These are phyloP conservation scores for Pantelozetes paolii DNA, from an alignment of 2,888 invertebrate species.

Conservation along the genomic window DNA sequence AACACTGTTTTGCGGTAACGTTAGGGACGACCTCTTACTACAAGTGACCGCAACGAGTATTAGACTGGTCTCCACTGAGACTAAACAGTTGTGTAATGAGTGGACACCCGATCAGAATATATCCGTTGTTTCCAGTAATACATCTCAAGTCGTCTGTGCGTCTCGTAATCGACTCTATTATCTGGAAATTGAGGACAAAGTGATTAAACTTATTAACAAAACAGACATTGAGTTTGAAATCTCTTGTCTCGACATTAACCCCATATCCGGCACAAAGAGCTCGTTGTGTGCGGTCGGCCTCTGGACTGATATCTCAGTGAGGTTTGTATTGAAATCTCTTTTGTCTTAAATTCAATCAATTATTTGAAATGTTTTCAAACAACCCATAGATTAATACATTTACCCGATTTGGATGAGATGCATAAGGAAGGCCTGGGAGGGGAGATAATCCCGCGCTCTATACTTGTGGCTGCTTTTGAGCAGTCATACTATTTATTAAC, in stretches of 20 bases:
- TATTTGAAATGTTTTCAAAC: too few species aligned
- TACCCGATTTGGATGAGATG: conserved; percentile 74
- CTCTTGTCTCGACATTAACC: conserved; percentile 90
- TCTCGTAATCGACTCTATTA: conserved; percentile 82
- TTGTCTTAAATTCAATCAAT: not conserved
- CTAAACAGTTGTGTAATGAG: conserved; percentile 62
- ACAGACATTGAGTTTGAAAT: conserved; percentile 81
- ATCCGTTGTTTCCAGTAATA: conserved; percentile 81
- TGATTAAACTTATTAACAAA: conserved; percentile 50
- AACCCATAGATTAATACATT: conserved; percentile 63
- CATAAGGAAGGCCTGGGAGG: conserved; percentile 84
- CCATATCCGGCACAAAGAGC: conserved; percentile 57
- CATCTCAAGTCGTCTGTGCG: conserved; percentile 72
- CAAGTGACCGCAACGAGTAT: conserved; percentile 68
- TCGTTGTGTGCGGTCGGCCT: conserved; percentile 82
- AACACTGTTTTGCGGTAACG: conserved; percentile 90
- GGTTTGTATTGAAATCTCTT: conserved; percentile 10
- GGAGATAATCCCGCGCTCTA: conserved; percentile 93
- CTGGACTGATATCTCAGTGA: conserved; percentile 94
- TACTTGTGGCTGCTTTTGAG: conserved; percentile 90
- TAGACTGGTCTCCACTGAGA: conserved; percentile 65
- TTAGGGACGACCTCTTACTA: conserved; percentile 72
- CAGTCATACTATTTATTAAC: conserved; percentile 81
- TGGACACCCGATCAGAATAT: conserved; percentile 74
- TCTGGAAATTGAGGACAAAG: conserved; percentile 65